Conservation (phyloP, 2,113 vertebrate species). For the Bostrychus sinensis region DNA sequence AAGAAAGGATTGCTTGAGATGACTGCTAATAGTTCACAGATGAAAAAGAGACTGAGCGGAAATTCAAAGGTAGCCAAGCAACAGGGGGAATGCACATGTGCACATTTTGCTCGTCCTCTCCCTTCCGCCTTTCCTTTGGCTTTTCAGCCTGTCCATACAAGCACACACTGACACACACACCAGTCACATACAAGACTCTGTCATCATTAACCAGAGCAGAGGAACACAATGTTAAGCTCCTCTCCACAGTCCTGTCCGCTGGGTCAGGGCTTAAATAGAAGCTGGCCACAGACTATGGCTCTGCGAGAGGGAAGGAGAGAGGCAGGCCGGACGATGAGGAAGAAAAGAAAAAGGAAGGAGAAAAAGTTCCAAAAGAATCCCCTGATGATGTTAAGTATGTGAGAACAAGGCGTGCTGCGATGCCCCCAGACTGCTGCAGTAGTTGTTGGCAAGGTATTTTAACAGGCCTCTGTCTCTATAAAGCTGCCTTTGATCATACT, state of each 20-base stretch:
- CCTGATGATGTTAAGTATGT: constrained; percentile 43
- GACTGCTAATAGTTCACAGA: constrained; percentile 75
- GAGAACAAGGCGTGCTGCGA: constrained; percentile 47
- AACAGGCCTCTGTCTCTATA: constrained; percentile 73
- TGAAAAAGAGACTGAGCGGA: constrained; percentile 66
- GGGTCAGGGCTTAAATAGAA: constrained; percentile 67
- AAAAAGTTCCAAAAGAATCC: constrained; percentile 27
- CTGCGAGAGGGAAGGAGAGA: constrained; percentile 12
- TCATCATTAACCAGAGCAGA: constrained; percentile 60
- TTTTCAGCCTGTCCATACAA: constrained; percentile 38
- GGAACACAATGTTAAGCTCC: constrained; percentile 72
- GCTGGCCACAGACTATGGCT: constrained; percentile 54
- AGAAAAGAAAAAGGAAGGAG: constrained; percentile 13
- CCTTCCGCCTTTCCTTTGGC: constrained; percentile 56
- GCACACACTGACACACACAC: constrained; percentile 32
- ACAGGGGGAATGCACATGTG: constrained; percentile 66
- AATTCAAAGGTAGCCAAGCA: constrained; percentile 75
- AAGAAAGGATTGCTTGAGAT: constrained; percentile 65
- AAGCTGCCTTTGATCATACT: constrained; percentile 73
- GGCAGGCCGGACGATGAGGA: constrained; percentile 21
- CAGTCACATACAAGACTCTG: constrained; percentile 40
- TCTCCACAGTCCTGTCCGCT: constrained; percentile 53
- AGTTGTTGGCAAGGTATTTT: constrained; percentile 76
- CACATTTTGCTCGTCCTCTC: constrained; percentile 67
- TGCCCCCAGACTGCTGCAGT: constrained; percentile 70